Conservation (phyloP, 1,140 invertebrate genomes). For the Planococcus citri region DNA sequence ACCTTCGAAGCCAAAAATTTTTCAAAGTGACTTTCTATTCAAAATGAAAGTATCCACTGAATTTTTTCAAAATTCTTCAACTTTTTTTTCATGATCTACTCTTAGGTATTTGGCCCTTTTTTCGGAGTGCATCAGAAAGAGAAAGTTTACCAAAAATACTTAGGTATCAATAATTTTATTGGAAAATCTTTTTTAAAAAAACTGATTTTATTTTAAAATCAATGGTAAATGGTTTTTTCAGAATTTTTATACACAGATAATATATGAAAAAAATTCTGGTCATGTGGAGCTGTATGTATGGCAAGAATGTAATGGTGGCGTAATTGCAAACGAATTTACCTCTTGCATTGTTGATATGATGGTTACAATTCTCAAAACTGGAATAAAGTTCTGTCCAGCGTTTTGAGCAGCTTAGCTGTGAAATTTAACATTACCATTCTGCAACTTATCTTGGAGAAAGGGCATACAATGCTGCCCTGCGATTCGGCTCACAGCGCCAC, state of each 20-base stretch:
- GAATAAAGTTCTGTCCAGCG: constrained; percentile 21
- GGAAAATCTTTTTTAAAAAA: too few relatives aligned
- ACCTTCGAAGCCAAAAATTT: too few relatives aligned
- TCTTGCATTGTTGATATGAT: constrained; percentile 26
- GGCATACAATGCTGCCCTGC: constrained; percentile 32
- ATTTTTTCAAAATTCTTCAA: too few relatives aligned
- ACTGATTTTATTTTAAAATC: too few relatives aligned
- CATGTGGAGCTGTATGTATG: constrained; percentile 31
- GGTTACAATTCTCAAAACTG: constrained; percentile 22
- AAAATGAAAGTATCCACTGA: too few relatives aligned
- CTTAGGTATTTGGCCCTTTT: too few relatives aligned
- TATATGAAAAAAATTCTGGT: constrained; percentile 28
- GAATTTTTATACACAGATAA: constrained; percentile 29
- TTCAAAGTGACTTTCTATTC: too few relatives aligned
- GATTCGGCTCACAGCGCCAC: constrained; percentile 27
- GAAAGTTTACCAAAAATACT: too few relatives aligned
- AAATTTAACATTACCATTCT: constrained; percentile 7
- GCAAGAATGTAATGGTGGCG: constrained; percentile 31
- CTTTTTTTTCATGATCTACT: too few relatives aligned
- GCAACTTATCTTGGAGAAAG: constrained; percentile 27
- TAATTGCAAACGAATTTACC: constrained; percentile 28
- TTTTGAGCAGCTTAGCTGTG: constrained; percentile 15
- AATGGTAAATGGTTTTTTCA: too few relatives aligned
- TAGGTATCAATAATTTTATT: too few relatives aligned
- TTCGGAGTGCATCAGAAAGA: too few relatives aligned